Base-by-base conservation (phyloP, 2,888 invertebrate genomes). In the Tenthredo scrophulariae region DNA sequence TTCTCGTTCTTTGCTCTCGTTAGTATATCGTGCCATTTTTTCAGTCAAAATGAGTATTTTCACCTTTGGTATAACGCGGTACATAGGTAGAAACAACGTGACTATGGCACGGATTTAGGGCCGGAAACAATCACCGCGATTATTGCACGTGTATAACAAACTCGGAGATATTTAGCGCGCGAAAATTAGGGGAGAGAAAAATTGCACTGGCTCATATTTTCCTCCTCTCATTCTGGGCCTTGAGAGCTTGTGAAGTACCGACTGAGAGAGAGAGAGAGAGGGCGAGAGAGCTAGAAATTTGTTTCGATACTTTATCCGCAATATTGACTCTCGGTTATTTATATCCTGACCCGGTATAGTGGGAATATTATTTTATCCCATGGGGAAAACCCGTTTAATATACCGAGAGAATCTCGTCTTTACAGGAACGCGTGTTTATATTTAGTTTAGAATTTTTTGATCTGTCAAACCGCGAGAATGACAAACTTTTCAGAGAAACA, bases 271-370 rank as follows among this genome's bases (percentile, higher is more conserved):
- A n/a, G n/a, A n/a, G n/a, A n/a, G n/a, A n/a, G n/a, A n/a, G n/a
- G n/a, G n/a, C n/a, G 13, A 67, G 18, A 22, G 33, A 70, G 70
- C 18, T n/a, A n/a, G 33, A 70, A 70, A 33, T 70, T 70, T 70
- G 37, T 70, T 70, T 37, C 70, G 70, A 70, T 70, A 70, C 37
- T 70, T 70, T 37, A 70, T 70, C 37, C 13, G 22, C 26, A 26
- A 70, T 70, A 70, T 70, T 70, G 70, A 70, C 70, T 33, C 37
- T 33, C 10, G 22, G 10, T 15, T 37, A 37, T 70, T 70, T 70
- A 70, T 70, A 70, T 33, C 70, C 18, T 70, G 70, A 70, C 37
- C 70, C 37, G 37, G 70, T 70, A 70, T 58, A 33, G 18, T 18
- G 4, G 37, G 33, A 70, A 37, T 15, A 33, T 70, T 70, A 15